Percentiles rank a stretch among this genome's conserved stretches.
Conservation (phyloP, 2,888 invertebrate species). For the Dorcus parallelipipedus region DNA sequence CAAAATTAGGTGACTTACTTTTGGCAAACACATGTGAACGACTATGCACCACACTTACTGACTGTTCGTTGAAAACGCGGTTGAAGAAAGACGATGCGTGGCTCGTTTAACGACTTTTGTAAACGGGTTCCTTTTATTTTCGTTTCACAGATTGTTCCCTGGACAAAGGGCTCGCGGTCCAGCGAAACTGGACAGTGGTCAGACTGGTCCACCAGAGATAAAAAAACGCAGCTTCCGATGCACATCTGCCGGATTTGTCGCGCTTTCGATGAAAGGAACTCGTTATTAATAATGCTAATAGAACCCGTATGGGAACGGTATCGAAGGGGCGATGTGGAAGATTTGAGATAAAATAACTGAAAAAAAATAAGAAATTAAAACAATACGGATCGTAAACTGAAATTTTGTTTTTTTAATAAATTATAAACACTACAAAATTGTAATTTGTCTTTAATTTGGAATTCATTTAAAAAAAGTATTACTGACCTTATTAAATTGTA, state of each 20-base stretch:
- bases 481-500: too few relatives aligned
- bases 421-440: too few relatives aligned
- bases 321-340: too few relatives aligned
- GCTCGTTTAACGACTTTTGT: conserved; percentile 30
- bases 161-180: conserved; percentile 13
- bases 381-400: too few relatives aligned
- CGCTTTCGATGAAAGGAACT: conserved; percentile 33
- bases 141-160: background rate
- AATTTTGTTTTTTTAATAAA: too few relatives aligned
- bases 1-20: too few relatives aligned
- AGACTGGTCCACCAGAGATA: conserved; percentile 41
- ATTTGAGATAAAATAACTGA: background rate
- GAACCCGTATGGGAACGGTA: conserved; percentile 7
- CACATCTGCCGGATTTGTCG: conserved; percentile 41
- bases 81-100: conserved; percentile 6
- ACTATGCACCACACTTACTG: background rate
- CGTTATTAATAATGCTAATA: conserved; percentile 31
- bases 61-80: background rate
- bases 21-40: too few relatives aligned
- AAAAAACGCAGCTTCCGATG: conserved; percentile 39
- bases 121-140: conserved; percentile 32
- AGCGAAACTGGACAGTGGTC: conserved; percentile 41
- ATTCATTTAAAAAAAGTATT: too few relatives aligned
- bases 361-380: background rate
- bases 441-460: too few relatives aligned